Evolutionary conservation across 2,797 vertebrate genomes (phyloP), one percentile per base, ranked within the genome.

Genomic region (Sylvia borin): DNA sequence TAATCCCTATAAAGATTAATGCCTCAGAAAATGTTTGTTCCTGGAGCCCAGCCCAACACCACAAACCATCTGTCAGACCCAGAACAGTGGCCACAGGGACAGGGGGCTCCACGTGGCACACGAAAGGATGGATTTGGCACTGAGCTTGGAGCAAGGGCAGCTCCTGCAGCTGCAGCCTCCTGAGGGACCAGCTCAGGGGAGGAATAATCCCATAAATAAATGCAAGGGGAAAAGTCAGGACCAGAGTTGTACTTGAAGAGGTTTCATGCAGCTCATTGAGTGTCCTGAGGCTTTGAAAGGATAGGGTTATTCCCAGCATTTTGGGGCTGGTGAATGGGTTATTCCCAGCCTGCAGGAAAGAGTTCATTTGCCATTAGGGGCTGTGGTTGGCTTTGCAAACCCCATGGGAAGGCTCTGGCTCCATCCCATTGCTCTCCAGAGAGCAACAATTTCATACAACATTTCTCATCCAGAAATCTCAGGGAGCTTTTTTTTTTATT

Each of bases 1-100:
- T 61, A 89, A 96, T 78, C 54, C 45, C 58, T 48, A 57, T n/a
- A 70, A 88, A 76, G 75, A 93, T 91, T 83, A 92, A 93, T 64
- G 72, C 48, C 36, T 78, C 74, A 61, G 79, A 88, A 88, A 87
- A 78, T 48, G 45, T 62, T 91, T 91, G 66, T 82, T 79, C 78
- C 68, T 90, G 92, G 91, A 87, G 50, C 68, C 66, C 47, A 40
- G 85, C 76, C 92, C 90, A 67, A 65, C 36, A 67, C 8, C 81
- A 54, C 57, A 34, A 87, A 73, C 68, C 92, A 92, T 80, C 82
- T 92, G 95, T 55, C 72, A 88, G 71, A 36, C 43, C 38, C 86
- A 73, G 77, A 67, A 45, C 9, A 80, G 88, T 2, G 32, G 55
- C 84, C 84, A 50, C 68, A 19, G 43, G 50, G 75, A 79, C 6